Evolutionary conservation across 2,888 invertebrate genomes (phyloP), one percentile per base, ranked within the genome.

Genomic region (Hylaea fasciaria): DNA sequence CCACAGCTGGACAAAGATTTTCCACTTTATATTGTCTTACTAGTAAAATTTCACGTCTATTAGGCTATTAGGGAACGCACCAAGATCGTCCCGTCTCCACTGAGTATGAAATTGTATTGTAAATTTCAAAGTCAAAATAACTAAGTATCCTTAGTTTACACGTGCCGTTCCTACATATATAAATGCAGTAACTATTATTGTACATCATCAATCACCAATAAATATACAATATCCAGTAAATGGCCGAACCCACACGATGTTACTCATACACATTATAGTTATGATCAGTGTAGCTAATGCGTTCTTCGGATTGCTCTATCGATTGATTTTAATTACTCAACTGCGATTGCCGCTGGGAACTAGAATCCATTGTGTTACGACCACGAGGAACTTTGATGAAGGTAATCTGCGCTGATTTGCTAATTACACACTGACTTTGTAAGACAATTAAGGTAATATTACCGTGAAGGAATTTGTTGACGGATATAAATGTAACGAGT

Each of bases 281-380:
- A 32, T 22, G 14, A 55, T 45, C 41, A 3, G 5, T 43, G 57
- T 44, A 59, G 52, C 47, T 64, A 68, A 65, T 68, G 22, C 52
- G 37, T 57, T 65, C 65, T 45, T 41, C 40, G 39, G 64, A 65
- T 52, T 57, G 57, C 44, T 64, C 64, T 62, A 65, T 69, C 62
- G 58, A 60, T 64, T 13, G 58, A 41, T 54, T 63, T 44, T 69
- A 64, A 67, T 66, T 68, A 46, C 45, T 14, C 29, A 41, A 14
- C 51, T 45, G 58, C 41, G 54, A 65, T 60, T 62, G 66, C n/a
- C 29, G 49, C 9, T 62, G 62, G 62, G 63, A 63, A 59, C 62
- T 45, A 59, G 41, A 62, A 60, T 41, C 50, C 60, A 65, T 64
- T 66, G 66, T 63, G n/a, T 14, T 7, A 7, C 40, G 14, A 39